Evolutionary conservation across 2,888 invertebrate genomes (phyloP).

Genomic region (Zaprionus lineosus): DNA sequence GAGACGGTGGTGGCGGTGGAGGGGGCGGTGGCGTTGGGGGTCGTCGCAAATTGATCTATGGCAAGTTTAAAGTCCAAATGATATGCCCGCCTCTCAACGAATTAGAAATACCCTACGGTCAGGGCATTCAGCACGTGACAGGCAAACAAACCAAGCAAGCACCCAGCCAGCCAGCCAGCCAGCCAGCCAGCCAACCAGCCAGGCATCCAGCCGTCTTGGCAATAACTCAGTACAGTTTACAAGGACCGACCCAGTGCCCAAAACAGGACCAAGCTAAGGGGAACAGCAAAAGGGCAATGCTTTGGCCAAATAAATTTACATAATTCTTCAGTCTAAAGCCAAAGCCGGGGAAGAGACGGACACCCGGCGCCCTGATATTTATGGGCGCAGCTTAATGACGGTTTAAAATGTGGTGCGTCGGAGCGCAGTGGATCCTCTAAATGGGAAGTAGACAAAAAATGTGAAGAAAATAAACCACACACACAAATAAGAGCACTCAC

Average conservation of each 20-base stretch:
- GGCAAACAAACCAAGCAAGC: neutral
- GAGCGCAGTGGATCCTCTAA: slow-evolving; percentile 31
- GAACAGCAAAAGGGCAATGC: slow-evolving; percentile 61
- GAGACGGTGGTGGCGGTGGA: too few species aligned
- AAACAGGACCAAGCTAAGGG: slow-evolving; percentile 21
- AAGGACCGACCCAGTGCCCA: slow-evolving; percentile 27
- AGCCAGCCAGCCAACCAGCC: slow-evolving; percentile 50
- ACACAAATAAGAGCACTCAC: too few species aligned
- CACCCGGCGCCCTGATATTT: slow-evolving; percentile 61
- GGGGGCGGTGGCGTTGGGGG: too few species aligned
- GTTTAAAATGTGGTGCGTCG: slow-evolving; percentile 65
- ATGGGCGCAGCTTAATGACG: slow-evolving; percentile 73
- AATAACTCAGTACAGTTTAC: slow-evolving; percentile 66
- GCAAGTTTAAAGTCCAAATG: too few species aligned
- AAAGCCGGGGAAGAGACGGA: slow-evolving; percentile 15
- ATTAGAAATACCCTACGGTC: neutral
- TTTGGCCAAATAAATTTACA: slow-evolving; percentile 70
- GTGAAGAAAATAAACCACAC: slow-evolving; percentile 14
- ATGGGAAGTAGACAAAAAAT: slow-evolving; percentile 13
- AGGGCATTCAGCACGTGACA: neutral
- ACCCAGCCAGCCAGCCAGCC: slow-evolving; percentile 37
- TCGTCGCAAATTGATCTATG: too few species aligned
- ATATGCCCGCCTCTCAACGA: neutral
- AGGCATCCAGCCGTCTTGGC: slow-evolving; percentile 18
- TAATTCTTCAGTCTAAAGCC: slow-evolving; percentile 58